Evolutionary conservation across 2,797 vertebrate species (phyloP), one percentile per base, ranked within the genome.

Genomic region (Mareca strepera): DNA sequence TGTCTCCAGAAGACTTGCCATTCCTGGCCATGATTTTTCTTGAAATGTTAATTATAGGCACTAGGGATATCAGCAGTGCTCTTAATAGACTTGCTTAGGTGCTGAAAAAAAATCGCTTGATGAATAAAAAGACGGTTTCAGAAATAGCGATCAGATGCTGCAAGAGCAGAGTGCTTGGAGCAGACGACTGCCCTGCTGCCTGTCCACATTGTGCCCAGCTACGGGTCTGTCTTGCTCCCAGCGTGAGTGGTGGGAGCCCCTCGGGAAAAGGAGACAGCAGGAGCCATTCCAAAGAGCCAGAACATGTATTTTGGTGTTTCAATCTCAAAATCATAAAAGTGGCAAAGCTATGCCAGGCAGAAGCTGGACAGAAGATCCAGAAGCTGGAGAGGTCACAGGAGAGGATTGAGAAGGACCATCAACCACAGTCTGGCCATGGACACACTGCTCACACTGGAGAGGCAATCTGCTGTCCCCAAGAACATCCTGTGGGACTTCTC

Each of bases 31-130:
- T 82, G 74, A 93, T 93, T 81, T 78, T 95, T 90, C 69, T 75
- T 95, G 91, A 95, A 94, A 95, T 31, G 58, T 87, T 97, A 96
- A 97, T 96, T 97, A 89, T 90, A 97, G 96, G 80, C 95, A 86
- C 85, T 84, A 69, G 33, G 55, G 91, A 96, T 97, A 96, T 97
- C 96, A 96, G 92, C 90, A 86, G 50, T 93, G 69, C 79, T 95
- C 90, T 97, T 93, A 95, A 95, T 48, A 96, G 90, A 90, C 83
- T 92, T 93, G 94, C 26, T 90, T 67, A 87, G 95, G 66, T 80
- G 75, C 48, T 66, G 86, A 86, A 88, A 80, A 76, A 96, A 22
- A 94, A 84, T 31, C 11, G 11, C 46, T 85, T 18, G 6, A 37
- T 93, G 92, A 96, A 97, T 88, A 94, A 89, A 92, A 82, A 88